Base-by-base conservation (phyloP, 1,140 invertebrate species). In the Leptoteleia sp. region DNA sequence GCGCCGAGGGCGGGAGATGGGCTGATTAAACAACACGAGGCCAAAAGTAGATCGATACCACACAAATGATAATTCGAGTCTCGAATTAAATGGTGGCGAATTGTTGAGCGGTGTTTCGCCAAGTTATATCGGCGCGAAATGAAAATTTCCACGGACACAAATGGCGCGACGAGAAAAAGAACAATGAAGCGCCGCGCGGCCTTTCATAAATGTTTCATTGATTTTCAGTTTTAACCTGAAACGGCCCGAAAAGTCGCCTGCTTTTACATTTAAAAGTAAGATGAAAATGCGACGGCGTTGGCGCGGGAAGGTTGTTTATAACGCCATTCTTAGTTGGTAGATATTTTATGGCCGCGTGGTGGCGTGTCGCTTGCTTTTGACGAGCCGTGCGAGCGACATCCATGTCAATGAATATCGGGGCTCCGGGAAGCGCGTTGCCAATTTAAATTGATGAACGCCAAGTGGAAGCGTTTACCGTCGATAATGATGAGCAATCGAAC, bases 391-490 rank as follows among this genome's bases (percentile, higher is more conserved):
- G 19, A 45, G 31, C 38, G 38, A 59, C 54, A 33, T 70, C 35
- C 55, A 47, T 38, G 48, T 61, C 55, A 55, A 64, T 47, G 52
- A 76, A 76, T 52, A 62, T 45, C 48, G 37, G n/a, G n/a, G n/a
- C 27, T 37, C 35, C 31, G 42, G 29, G 11, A 54, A 64, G 19
- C 61, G 35, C 55, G 55, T 29, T 52, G 68, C 62, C 62, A 73
- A 73, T 79, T 79, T 73, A 79, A 73, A 79, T 78, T 65, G 65
- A 79, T 62, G 50, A 78, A 79, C 68, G 43, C 35, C 59, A 45
- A 62, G 59, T 52, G 52, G 25, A 54, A 61, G 61, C 61, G 25
- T 78, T 77, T 71, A 59, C 45, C 61, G 25, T 57, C 52, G 75
- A 71, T 77, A 72, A 78, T 67, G 57, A 71, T 38, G 50, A 38